Base-by-base conservation (phyloP, 2,888 invertebrate species). In the Acanthopleura granulata region DNA sequence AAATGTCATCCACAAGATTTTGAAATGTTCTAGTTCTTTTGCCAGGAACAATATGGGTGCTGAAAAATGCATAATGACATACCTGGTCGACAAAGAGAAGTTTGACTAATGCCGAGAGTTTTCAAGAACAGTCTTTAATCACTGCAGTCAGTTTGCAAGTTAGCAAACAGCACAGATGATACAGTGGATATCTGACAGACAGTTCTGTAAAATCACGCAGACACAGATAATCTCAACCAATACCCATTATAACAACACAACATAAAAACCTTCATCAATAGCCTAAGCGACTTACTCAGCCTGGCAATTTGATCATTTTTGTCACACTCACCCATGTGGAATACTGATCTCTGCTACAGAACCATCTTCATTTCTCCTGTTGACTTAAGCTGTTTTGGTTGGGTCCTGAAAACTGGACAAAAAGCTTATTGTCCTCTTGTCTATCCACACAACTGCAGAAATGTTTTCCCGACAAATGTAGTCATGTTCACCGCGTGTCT, bases 261-360 rank as follows among this genome's bases (percentile, higher is more conserved):
- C 57, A 57, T 3, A 22, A 57, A 40, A 72, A 77, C 72, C 72
- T 76, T 77, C 62, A 77, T 72, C 27, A 77, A 57, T 27, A 77
- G 61, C 27, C 77, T 30, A 15, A 71, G 22, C 49, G 72, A 77
- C 50, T 76, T 76, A 16, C 72, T 51, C 51, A 78, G 57, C n/a
- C 49, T 66, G 16, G 74, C 72, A 62, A 76, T 74, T 51, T 78
- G 77, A 49, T 78, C 74, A 72, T 79, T 79, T 57, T 76, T 73
- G 57, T 79, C 77, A 18, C 49, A 57, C 18, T 78, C 78, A 16
- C 79, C 78, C 79, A 79, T 79, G 74, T 62, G 79, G 78, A 30
- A 66, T 40, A 61, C 74, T 70, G 3, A 40, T 40, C 30, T 51
- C 40, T 40, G 40, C 61, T 29, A 49, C 25, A 9, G 51, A 49